phyloP scores from a whole-genome alignment of 2,888 invertebrate genomes.

The Drosophila siamana region DNA sequence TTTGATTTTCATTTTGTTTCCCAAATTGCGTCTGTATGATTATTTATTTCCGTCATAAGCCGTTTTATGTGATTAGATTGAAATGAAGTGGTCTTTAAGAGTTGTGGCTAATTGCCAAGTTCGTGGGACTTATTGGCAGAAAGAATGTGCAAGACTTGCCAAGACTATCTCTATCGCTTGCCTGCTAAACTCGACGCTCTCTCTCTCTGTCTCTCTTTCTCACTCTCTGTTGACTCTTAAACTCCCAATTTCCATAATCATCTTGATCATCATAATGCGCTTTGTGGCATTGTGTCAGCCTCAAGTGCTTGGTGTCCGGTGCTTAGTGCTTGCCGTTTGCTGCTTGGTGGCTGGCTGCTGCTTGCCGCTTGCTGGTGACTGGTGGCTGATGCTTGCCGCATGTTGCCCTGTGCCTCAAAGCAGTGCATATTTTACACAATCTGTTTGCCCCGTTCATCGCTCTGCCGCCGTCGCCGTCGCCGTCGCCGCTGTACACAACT shows the following conservation, averaged over 20 bases:
- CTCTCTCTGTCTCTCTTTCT: too few relatives aligned
- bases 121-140: slow-evolving; percentile 21
- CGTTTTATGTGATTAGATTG: slow-evolving; percentile 25
- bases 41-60: slow-evolving; percentile 6
- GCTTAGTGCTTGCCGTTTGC: slow-evolving; percentile 20
- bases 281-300: slow-evolving; percentile 71
- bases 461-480: not conserved
- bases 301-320: slow-evolving; percentile 52
- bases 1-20: too few relatives aligned
- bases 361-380: slow-evolving; percentile 23
- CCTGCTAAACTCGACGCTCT: not conserved
- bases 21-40: too few relatives aligned
- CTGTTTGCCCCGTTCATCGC: slow-evolving; percentile 23
- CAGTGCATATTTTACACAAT: slow-evolving; percentile 75
- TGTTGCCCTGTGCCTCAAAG: slow-evolving; percentile 45
- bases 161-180: slow-evolving; percentile 12
- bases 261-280: slow-evolving; percentile 76
- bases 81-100: slow-evolving; percentile 16
- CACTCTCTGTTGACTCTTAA: too few relatives aligned
- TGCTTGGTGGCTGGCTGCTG: slow-evolving; percentile 27
- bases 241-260: slow-evolving; percentile 41
- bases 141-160: slow-evolving; percentile 27
- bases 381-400: slow-evolving; percentile 18
- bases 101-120: slow-evolving; percentile 40
- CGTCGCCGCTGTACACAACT: slow-evolving; percentile 15